phyloP scores from a whole-genome alignment of 2,113 vertebrate genomes.

The Dendropsophus ebraccatus region DNA sequence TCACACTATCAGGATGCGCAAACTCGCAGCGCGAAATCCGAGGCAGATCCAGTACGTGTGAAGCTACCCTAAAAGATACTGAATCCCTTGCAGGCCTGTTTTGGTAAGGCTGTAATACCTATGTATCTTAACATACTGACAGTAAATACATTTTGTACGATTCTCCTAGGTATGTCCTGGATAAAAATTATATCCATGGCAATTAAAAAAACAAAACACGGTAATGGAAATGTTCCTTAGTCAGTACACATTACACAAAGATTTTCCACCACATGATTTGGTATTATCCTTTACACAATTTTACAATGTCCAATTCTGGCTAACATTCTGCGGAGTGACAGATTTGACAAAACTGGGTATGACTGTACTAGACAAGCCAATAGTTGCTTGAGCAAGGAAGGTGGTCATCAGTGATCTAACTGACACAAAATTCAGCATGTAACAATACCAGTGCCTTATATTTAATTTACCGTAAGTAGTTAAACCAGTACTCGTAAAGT shows the following conservation, averaged over 20 bases:
- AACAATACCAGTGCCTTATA: not conserved
- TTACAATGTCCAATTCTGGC: not conserved
- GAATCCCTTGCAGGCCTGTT: not conserved
- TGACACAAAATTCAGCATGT: conserved; percentile 4
- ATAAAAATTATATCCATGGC: not conserved
- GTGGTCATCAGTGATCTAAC: not conserved
- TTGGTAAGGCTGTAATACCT: not conserved
- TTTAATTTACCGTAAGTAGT: not conserved
- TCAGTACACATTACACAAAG: no score
- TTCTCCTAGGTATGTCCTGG: not conserved
- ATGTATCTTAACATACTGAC: not conserved
- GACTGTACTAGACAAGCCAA: conserved; percentile 5
- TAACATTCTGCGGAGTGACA: not conserved
- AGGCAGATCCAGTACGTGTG: no score
- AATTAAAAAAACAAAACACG: not conserved
- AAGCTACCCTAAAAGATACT: no score
- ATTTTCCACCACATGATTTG: not conserved
- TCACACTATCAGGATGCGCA: no score
- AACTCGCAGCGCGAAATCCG: no score
- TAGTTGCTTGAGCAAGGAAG: not conserved
- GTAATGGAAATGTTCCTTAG: no score
- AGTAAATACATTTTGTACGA: not conserved
- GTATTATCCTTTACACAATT: not conserved
- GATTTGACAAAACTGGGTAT: not conserved
- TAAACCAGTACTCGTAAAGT: no score